Conservation (phyloP, 2,797 vertebrate species). For the Coracias cyanogaster region DNA sequence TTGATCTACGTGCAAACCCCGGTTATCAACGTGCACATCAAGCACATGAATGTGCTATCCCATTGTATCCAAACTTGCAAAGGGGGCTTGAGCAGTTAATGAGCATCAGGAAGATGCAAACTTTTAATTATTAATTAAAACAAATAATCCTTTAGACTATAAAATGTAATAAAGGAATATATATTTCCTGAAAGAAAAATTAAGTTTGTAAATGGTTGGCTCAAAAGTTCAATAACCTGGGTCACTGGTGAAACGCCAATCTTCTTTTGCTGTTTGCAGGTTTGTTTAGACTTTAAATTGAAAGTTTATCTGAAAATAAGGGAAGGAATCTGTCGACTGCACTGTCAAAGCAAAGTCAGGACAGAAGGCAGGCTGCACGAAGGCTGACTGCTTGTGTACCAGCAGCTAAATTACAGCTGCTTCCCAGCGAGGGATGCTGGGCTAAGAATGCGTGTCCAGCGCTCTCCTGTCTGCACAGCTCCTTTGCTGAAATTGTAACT, state of each 20-base stretch:
- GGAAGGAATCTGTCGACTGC: neutral
- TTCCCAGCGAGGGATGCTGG: neutral
- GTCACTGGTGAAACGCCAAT: neutral
- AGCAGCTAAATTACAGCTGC: neutral
- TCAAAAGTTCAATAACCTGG: neutral
- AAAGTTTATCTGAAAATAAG: neutral
- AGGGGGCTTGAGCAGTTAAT: neutral
- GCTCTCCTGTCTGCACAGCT: neutral
- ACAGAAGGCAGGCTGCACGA: neutral
- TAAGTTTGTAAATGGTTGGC: neutral
- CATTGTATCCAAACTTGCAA: neutral
- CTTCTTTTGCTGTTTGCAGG: neutral
- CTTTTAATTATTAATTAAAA: neutral
- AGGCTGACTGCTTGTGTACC: neutral
- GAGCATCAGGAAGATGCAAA: neutral
- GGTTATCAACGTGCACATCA: neutral
- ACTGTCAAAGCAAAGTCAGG: neutral
- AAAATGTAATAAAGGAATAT: neutral
- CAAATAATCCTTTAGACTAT: neutral
- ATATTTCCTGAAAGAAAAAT: too few species aligned
- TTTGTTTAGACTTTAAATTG: neutral
- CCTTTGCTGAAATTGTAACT: neutral
- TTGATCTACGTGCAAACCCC: neutral
- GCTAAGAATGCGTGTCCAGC: neutral
- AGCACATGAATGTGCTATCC: neutral